These are phyloP conservation scores for Emydoidea blandingii DNA, from an alignment of 2,797 vertebrate species.

Conservation along the genomic window DNA sequence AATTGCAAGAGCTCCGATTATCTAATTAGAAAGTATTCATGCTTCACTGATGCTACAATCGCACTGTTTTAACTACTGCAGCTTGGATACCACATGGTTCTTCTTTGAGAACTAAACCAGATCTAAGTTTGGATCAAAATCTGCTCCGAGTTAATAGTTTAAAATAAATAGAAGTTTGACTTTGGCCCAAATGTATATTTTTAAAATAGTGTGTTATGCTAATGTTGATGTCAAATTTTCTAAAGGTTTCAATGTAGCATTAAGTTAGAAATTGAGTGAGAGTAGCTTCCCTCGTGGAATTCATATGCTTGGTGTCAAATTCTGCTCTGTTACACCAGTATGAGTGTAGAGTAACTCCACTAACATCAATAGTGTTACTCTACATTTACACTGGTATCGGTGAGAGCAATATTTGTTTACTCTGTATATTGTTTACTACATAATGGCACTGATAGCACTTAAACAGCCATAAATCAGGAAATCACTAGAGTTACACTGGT, in stretches of 20 bases:
- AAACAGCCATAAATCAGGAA: neutral
- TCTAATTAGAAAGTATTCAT: constrained; percentile 44
- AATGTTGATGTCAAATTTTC: neutral
- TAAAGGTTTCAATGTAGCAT: neutral
- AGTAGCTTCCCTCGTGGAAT: neutral
- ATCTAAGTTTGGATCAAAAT: neutral
- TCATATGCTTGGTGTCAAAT: neutral
- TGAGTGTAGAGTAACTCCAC: neutral
- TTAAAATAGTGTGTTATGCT: neutral
- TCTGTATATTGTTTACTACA: neutral
- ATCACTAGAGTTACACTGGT: neutral
- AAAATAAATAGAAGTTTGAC: neutral
- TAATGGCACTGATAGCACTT: neutral
- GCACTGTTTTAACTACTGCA: neutral
- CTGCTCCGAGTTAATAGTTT: neutral
- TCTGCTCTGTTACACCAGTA: neutral
- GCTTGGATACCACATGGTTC: neutral
- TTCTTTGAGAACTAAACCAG: neutral
- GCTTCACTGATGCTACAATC: constrained; percentile 25
- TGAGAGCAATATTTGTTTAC: neutral
- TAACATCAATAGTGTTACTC: neutral
- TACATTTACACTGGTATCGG: neutral
- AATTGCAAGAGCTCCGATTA: constrained; percentile 47
- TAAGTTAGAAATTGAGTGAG: neutral
- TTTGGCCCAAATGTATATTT: neutral